A percentile compares a stretch with the other conserved stretches of the same genome.
These are phyloP conservation scores for Melanotaenia trifasciata DNA, from an alignment of 2,797 vertebrate genomes.

Conservation along the genomic window DNA sequence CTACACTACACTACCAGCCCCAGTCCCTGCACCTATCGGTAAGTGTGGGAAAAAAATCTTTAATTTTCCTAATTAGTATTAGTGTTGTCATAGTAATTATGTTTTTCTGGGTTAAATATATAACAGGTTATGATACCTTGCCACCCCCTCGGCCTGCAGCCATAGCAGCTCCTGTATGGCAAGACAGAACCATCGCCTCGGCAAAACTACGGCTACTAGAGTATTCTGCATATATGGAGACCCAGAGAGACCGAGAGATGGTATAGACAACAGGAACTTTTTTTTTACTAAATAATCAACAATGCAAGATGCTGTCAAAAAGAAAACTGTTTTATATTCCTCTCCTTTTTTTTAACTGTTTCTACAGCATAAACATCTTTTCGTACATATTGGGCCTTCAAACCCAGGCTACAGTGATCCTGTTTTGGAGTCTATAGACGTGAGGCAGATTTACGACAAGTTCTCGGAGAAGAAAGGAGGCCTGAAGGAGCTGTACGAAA, in stretches of 20 bases:
- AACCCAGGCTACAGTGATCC: slow-evolving; percentile 93
- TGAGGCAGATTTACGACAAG: slow-evolving; percentile 97
- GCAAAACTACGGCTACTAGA: slow-evolving; percentile 92
- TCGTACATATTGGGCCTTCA: slow-evolving; percentile 94
- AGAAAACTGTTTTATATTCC: not conserved
- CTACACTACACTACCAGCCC: slow-evolving; percentile 90
- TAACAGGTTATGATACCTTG: slow-evolving; percentile 90
- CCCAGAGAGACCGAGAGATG: slow-evolving; percentile 92
- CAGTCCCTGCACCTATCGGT: slow-evolving; percentile 91
- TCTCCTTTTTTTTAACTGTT: slow-evolving; percentile 14
- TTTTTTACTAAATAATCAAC: not conserved
- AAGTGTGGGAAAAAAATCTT: slow-evolving; percentile 69
- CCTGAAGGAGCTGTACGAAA: slow-evolving; percentile 95
- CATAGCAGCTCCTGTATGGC: slow-evolving; percentile 91
- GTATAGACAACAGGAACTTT: slow-evolving; percentile 69
- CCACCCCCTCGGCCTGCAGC: slow-evolving; percentile 87
- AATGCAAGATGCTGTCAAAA: not conserved
- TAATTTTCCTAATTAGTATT: not conserved
- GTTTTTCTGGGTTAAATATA: slow-evolving; percentile 28
- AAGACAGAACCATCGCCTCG: slow-evolving; percentile 95
- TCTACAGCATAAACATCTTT: slow-evolving; percentile 93
- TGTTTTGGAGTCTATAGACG: slow-evolving; percentile 93
- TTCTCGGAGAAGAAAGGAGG: slow-evolving; percentile 97
- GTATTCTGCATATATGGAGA: slow-evolving; percentile 95
- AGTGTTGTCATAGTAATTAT: slow-evolving; percentile 4